Evolutionary conservation across 2,888 invertebrate species (phyloP).

Genomic region (Drosophila colorata): DNA sequence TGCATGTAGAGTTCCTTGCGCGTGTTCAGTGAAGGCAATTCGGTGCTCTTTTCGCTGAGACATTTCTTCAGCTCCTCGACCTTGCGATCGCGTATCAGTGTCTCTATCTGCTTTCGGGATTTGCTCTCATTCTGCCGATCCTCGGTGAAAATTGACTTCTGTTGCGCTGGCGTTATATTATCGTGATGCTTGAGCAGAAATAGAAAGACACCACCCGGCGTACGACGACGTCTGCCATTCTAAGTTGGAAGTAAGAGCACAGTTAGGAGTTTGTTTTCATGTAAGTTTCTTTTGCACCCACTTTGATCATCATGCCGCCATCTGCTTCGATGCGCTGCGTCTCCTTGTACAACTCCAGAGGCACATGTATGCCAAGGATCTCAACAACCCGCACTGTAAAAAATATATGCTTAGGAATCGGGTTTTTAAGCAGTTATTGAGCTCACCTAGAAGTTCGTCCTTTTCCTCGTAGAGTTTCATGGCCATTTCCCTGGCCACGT

Average conservation of each 20-base stretch:
- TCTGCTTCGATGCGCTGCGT: conserved; percentile 93
- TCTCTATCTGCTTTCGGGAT: conserved; percentile 87
- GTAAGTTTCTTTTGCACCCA: conserved; percentile 74
- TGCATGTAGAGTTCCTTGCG: conserved; percentile 79
- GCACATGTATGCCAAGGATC: conserved; percentile 90
- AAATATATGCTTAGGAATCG: neutral
- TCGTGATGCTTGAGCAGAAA: conserved; percentile 91
- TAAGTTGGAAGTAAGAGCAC: neutral
- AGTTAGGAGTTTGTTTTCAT: neutral
- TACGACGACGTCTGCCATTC: conserved; percentile 92
- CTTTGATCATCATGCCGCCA: conserved; percentile 95
- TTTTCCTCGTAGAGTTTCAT: conserved; percentile 91
- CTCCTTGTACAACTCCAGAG: conserved; percentile 91
- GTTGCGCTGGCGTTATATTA: conserved; percentile 88
- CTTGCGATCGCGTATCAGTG: conserved; percentile 88
- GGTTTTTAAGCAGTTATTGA: neutral
- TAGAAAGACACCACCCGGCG: conserved; percentile 94
- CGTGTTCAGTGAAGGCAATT: conserved; percentile 77
- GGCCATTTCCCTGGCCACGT: conserved; percentile 90
- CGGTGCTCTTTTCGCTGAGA: conserved; percentile 85
- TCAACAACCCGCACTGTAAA: conserved; percentile 89
- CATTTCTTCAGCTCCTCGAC: conserved; percentile 89
- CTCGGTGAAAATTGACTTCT: conserved; percentile 89
- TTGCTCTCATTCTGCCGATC: conserved; percentile 87
- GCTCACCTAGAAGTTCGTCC: conserved; percentile 90